Evolutionary conservation across 2,113 vertebrate genomes (phyloP).

Genomic region (Caranx ignobilis): DNA sequence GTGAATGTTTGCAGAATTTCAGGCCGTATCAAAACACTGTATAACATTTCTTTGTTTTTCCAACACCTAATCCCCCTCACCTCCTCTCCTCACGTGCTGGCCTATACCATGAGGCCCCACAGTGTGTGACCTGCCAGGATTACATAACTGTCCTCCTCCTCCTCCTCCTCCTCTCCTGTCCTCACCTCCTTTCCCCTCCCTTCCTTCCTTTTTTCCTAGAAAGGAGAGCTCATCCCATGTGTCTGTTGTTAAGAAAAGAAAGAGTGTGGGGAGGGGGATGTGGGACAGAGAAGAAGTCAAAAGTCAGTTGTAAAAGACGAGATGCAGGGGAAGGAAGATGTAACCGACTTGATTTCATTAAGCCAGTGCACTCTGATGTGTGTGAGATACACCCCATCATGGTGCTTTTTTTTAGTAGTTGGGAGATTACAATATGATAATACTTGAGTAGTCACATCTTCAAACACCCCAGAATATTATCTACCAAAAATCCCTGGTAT

Average conservation of each 20-base stretch:
- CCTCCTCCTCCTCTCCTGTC: slow-evolving; percentile 15
- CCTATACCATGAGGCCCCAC: slow-evolving; percentile 7
- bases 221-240: slow-evolving; percentile 46
- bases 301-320: neutral
- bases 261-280: neutral
- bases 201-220: slow-evolving; percentile 55
- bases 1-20: slow-evolving; percentile 9
- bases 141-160: slow-evolving; percentile 43
- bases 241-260: slow-evolving; percentile 22
- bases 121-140: slow-evolving; percentile 40
- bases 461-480: too few species aligned
- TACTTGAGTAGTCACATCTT: too few species aligned
- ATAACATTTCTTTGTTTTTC: slow-evolving; percentile 11
- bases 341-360: neutral
- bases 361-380: neutral
- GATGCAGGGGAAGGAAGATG: neutral
- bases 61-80: neutral
- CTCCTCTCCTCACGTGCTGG: slow-evolving; percentile 2
- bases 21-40: neutral
- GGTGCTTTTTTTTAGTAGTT: too few species aligned
- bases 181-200: slow-evolving; percentile 33
- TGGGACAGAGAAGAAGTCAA: neutral
- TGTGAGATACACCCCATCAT: neutral
- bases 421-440: too few species aligned
- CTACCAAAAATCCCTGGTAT: too few species aligned